phyloP scores from a whole-genome alignment of 53 echinoderm and acorn worm genomes.

The Temnopleurus reevesii region DNA sequence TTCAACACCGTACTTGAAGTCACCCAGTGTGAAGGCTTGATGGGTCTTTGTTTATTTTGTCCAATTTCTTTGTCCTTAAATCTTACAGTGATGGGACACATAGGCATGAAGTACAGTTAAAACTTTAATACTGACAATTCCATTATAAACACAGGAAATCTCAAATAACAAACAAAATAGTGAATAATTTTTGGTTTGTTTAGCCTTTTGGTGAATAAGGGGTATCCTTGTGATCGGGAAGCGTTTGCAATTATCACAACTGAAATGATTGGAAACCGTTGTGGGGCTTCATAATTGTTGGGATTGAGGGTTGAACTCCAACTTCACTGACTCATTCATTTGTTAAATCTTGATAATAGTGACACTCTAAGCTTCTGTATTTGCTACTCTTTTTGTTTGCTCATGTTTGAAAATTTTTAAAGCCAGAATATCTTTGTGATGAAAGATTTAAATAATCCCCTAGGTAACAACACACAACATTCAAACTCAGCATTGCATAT shows the following conservation, averaged over 20 bases:
- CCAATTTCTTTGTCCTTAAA: too few species aligned
- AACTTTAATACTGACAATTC: too few species aligned
- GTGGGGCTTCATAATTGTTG: neutral
- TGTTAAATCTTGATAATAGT: neutral
- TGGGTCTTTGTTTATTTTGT: too few species aligned
- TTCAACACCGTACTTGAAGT: too few species aligned
- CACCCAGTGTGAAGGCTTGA: too few species aligned
- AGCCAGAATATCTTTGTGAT: too few species aligned
- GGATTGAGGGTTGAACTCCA: neutral
- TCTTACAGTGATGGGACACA: too few species aligned
- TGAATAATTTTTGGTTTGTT: neutral
- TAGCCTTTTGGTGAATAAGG: neutral
- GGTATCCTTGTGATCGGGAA: neutral
- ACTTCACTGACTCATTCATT: neutral
- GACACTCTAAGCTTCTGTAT: neutral
- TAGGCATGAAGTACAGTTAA: too few species aligned
- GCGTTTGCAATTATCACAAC: constrained; percentile 2
- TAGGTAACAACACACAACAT: too few species aligned
- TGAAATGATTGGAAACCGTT: constrained; percentile 24
- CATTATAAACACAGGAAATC: neutral
- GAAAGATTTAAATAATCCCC: too few species aligned
- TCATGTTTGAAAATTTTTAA: neutral
- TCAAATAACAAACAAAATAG: neutral
- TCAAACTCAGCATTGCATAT: too few species aligned
- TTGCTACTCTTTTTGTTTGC: neutral